phyloP scores from a whole-genome alignment of 92 coral and sea anemone species.

The Hydrozoanthus gracilis region DNA sequence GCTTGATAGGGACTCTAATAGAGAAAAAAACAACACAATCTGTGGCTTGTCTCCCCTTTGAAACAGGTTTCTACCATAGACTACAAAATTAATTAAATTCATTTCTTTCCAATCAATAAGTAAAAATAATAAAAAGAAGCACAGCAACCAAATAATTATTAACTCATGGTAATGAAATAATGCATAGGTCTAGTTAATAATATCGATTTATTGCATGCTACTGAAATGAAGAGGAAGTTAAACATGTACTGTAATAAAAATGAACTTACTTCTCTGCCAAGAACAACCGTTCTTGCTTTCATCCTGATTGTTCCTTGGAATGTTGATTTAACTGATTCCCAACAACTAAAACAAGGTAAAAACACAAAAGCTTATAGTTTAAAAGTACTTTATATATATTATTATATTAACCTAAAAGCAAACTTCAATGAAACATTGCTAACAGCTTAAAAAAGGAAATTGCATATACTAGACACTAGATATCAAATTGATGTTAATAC shows the following conservation, averaged over 20 bases:
- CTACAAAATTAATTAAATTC: too few relatives aligned
- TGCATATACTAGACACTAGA: slow-evolving; percentile 21
- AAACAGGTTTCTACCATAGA: too few relatives aligned
- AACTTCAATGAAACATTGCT: slow-evolving; percentile 3
- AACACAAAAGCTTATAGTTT: not conserved
- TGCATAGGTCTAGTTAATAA: too few relatives aligned
- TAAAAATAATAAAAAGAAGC: too few relatives aligned
- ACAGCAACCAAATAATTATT: too few relatives aligned
- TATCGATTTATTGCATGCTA: too few relatives aligned
- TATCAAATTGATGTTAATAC: not conserved
- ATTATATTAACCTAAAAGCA: not conserved
- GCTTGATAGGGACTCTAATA: too few relatives aligned
- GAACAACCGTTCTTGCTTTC: slow-evolving; percentile 90
- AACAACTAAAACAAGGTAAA: not conserved
- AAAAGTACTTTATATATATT: not conserved
- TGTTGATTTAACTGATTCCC: slow-evolving; percentile 62
- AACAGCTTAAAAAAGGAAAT: not conserved
- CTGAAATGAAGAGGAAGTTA: too few relatives aligned
- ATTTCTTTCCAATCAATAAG: too few relatives aligned
- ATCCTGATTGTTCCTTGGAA: slow-evolving; percentile 77
- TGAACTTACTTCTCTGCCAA: slow-evolving; percentile 85
- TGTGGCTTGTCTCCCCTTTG: too few relatives aligned
- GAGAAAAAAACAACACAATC: too few relatives aligned
- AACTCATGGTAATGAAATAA: too few relatives aligned
- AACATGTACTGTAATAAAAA: not conserved